Evolutionary conservation across 2,888 invertebrate species (phyloP).

Genomic region (Carabus problematicus): DNA sequence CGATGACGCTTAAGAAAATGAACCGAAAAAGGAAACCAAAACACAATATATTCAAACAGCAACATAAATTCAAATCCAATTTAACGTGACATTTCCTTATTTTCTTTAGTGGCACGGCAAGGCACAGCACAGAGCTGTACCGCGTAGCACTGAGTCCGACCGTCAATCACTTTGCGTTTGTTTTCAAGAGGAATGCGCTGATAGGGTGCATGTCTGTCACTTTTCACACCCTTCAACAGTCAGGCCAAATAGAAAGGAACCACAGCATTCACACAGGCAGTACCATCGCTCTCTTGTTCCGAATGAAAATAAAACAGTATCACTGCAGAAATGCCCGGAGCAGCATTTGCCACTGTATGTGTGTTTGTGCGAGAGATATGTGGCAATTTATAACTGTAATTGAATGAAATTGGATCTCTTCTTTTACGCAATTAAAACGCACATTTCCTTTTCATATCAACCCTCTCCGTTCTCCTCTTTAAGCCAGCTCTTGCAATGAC

Average conservation of each 20-base stretch:
- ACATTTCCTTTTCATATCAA: slow-evolving; percentile 2
- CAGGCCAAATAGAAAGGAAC: slow-evolving; percentile 29
- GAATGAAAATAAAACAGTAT: no score
- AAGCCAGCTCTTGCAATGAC: slow-evolving; percentile 1
- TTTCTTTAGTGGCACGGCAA: slow-evolving; percentile 25
- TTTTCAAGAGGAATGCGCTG: slow-evolving; percentile 42
- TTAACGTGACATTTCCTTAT: slow-evolving; percentile 43
- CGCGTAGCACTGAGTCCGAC: slow-evolving; percentile 16
- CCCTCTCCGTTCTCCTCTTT: slow-evolving; percentile 10
- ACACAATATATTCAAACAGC: slow-evolving; percentile 42
- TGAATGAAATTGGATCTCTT: slow-evolving; percentile 21
- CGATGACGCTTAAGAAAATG: slow-evolving; percentile 39
- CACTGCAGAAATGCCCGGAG: no score
- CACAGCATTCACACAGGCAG: not conserved
- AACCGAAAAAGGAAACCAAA: slow-evolving; percentile 42
- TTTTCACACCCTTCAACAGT: slow-evolving; percentile 42
- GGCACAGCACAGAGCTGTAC: no score
- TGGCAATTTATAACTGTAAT: slow-evolving; percentile 26
- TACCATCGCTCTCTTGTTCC: no score
- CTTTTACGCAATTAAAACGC: slow-evolving; percentile 11
- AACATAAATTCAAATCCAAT: slow-evolving; percentile 43
- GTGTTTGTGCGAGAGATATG: slow-evolving; percentile 14
- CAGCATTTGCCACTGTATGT: not conserved
- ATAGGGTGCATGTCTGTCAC: slow-evolving; percentile 43
- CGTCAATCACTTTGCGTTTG: slow-evolving; percentile 42